Evolutionary conservation across 2,888 invertebrate species (phyloP), one percentile per base, ranked within the genome.

Genomic region (Orthosia gracilis): DNA sequence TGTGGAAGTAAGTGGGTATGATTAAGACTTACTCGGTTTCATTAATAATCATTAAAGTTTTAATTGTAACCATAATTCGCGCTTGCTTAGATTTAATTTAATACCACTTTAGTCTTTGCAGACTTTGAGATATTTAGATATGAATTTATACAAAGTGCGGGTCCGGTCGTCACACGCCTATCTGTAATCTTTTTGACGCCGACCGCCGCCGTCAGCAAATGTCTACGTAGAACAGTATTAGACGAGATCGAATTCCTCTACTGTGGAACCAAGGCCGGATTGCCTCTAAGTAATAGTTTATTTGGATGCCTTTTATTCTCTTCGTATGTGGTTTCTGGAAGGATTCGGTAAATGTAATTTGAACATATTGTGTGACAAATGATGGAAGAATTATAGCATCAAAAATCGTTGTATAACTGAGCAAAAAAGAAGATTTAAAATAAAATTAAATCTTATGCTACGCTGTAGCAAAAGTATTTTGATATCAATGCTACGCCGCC

Each of bases 111-210:
- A 58, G 15, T 49, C 40, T 55, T 40, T n/a, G 18, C 3, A 4
- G 23, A 15, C 18, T 52, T 50, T 15, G 49, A 13, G 63, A 40
- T 54, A 58, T 47, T 40, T 3, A 45, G 49, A 57, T 26, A 47
- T 65, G 45, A 61, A 65, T 81, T 50, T 66, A 73, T 63, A 62
- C 52, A 62, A 73, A 65, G 58, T 78, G 50, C 71, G 17, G 50
- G 50, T n/a, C 50, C 45, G 62, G 7, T 18, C 62, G 54, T 74
- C 66, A 61, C 40, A 26, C 57, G 54, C 26, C 26, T 81, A 81
- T 77, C 77, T 73, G 47, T 4, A 61, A 77, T 81, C 70, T 71
- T 26, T 71, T 77, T 73, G 82, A 73, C 54, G 47, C 54, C 18
- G 64, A 18, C 47, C 55, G 72, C 26, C 45, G 21, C 47, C 59